Evolutionary conservation across 2,797 vertebrate genomes (phyloP), one percentile per base, ranked within the genome.

Genomic region (Rhinophrynus dorsalis): DNA sequence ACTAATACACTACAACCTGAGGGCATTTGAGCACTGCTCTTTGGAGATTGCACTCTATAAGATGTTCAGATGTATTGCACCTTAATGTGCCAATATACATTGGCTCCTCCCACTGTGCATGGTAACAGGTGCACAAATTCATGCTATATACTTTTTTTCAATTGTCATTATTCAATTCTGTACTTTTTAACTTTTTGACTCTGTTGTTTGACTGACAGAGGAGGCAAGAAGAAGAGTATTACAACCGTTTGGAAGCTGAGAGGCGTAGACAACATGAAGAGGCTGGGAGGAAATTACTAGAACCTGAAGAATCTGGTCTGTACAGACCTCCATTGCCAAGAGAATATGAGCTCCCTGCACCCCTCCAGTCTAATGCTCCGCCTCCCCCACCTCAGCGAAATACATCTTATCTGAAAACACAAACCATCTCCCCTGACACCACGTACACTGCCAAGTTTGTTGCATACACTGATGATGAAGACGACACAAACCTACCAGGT

Each of bases 381-480:
- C 96, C 95, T 76, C 93, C 93, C 69, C 93, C 95, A 84, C 96
- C 96, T 68, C 96, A 97, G 90, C 96, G 96, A 92, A 95, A 97
- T 84, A 90, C 95, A 86, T 98, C 96, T 90, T 97, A 95, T 95
- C 95, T 98, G 92, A 98, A 95, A 94, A 91, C 94, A 75, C 94
- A 94, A 90, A 92, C 89, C 83, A 84, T 92, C 84, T 96, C 95
- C 86, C 96, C 97, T 66, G 96, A 98, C 92, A 92, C 93, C 82
- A 87, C 98, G 89, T 98, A 96, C 93, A 98, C 97, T 85, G 97
- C 97, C 96, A 98, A 92, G 93, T 95, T 97, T 85, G 94, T 99
- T 85, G 90, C 97, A 58, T 97, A 96, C 91, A 85, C 88, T 84
- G 95, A 94, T 79, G 96, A 98, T 42, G 95, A 97, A 0, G 96